phyloP scores from a whole-genome alignment of 1,140 invertebrate species.

The Elymnias hypermnestra region DNA sequence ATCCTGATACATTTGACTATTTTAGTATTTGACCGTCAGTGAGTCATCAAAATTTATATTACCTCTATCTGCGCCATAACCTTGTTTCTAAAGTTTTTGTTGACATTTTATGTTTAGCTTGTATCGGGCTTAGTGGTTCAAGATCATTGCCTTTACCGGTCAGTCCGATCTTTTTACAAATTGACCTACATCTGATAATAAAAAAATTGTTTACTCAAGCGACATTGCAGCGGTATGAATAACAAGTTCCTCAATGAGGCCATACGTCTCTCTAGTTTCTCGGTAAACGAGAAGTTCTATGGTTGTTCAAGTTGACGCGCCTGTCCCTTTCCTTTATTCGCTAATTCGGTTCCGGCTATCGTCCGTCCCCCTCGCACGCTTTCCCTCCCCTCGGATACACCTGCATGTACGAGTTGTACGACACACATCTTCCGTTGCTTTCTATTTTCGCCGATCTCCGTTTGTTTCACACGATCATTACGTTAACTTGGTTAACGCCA shows the following conservation, averaged over 20 bases:
- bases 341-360: slow-evolving; percentile 36
- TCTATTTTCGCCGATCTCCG: slow-evolving; percentile 62
- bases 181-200: slow-evolving; percentile 13
- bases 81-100: background rate
- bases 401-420: slow-evolving; percentile 39
- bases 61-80: no score
- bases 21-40: no score
- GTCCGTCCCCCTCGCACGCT: slow-evolving; percentile 39
- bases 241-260: slow-evolving; percentile 33
- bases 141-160: slow-evolving; percentile 1
- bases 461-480: slow-evolving; percentile 22
- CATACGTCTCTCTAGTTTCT: slow-evolving; percentile 52
- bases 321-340: slow-evolving; percentile 52
- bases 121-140: background rate
- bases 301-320: background rate
- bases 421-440: slow-evolving; percentile 70
- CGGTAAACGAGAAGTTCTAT: slow-evolving; percentile 43
- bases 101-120: background rate
- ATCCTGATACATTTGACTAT: no score
- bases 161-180: background rate
- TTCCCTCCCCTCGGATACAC: slow-evolving; percentile 46
- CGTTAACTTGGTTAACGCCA: slow-evolving; percentile 17
- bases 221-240: slow-evolving; percentile 24
- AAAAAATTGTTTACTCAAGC: slow-evolving; percentile 11
- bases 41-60: no score